phyloP scores from a whole-genome alignment of 2,113 vertebrate species.

The Chloropsis hardwickii region DNA sequence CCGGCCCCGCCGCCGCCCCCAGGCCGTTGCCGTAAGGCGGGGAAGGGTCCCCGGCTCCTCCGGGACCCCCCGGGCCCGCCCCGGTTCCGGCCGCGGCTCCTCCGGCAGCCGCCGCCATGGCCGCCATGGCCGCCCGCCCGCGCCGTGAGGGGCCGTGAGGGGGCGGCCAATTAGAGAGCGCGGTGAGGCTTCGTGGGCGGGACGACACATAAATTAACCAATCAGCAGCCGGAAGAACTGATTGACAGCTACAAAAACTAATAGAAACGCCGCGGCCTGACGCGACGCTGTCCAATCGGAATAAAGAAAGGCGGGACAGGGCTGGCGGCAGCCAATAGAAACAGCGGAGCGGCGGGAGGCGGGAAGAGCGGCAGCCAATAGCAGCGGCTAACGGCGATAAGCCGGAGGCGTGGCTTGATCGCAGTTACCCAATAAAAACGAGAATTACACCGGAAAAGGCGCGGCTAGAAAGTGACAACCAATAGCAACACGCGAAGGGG shows the following conservation, averaged over 20 bases:
- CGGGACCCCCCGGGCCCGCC: too few relatives aligned
- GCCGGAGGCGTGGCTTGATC: not conserved
- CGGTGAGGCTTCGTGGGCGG: not conserved
- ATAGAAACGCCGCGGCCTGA: not conserved
- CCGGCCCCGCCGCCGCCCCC: too few relatives aligned
- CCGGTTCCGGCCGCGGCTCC: not conserved
- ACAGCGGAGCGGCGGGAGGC: not conserved
- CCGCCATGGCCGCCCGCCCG: not conserved
- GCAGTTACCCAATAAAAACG: not conserved
- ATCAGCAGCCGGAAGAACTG: accelerated
- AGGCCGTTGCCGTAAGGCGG: not conserved
- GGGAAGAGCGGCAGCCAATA: not conserved
- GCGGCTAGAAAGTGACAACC: not conserved
- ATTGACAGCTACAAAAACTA: accelerated
- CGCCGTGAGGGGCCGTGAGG: not conserved
- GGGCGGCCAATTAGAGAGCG: not conserved
- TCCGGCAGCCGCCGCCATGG: not conserved
- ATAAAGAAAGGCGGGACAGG: not conserved
- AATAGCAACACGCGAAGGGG: not conserved
- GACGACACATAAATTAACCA: not conserved
- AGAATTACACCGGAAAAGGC: not conserved
- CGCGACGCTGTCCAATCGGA: not conserved
- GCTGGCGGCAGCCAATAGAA: not conserved
- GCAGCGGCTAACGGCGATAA: not conserved
- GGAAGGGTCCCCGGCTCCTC: not conserved